phyloP scores from a whole-genome alignment of 2,113 vertebrate genomes.

The Eulacestoma nigropectus region DNA sequence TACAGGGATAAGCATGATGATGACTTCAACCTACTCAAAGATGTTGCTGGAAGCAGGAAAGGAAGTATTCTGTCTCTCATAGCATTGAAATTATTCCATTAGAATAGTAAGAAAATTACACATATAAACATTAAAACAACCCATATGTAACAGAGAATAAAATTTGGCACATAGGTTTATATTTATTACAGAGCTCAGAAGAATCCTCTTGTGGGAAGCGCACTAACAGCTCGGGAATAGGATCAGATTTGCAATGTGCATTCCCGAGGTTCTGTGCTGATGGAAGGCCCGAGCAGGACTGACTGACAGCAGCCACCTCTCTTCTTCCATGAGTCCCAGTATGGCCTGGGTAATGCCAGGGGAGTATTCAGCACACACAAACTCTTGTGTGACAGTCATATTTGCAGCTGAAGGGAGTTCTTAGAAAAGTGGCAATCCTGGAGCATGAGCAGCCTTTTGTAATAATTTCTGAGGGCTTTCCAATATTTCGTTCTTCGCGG shows the following conservation, averaged over 20 bases:
- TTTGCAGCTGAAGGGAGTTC: not conserved
- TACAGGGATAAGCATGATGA: not conserved
- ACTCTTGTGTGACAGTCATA: not conserved
- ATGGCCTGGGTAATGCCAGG: not conserved
- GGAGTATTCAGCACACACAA: not conserved
- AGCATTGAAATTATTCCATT: not conserved
- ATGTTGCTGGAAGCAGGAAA: not conserved
- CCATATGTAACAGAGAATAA: not conserved
- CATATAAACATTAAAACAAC: not conserved
- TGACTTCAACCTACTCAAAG: not conserved
- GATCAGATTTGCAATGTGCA: not conserved
- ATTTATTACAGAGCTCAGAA: not conserved
- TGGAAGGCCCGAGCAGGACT: not conserved
- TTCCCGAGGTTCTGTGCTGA: fast-evolving
- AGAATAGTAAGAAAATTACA: not conserved
- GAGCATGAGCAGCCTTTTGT: not conserved
- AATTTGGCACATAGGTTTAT: fast-evolving
- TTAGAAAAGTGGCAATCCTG: not conserved
- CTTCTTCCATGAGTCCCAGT: not conserved
- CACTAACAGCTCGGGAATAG: not conserved
- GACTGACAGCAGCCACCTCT: not conserved
- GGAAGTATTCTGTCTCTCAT: not conserved
- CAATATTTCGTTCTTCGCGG: not conserved
- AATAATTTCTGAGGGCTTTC: not conserved
- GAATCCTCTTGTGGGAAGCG: not conserved